These are phyloP conservation scores for Lagodon rhomboides DNA, from an alignment of 2,797 vertebrate species.

Conservation along the genomic window DNA sequence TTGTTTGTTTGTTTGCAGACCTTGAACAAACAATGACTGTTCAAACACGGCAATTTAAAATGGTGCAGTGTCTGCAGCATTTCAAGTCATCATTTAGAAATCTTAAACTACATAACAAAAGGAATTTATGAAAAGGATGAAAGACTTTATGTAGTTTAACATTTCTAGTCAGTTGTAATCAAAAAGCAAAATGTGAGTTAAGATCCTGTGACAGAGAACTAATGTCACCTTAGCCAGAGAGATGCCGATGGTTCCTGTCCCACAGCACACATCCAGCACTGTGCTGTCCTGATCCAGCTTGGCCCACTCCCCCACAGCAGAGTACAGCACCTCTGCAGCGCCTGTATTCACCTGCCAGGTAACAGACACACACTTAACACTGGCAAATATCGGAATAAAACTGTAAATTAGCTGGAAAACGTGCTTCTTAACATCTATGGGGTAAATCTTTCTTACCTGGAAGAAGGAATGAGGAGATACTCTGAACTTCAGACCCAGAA, in stretches of 20 bases:
- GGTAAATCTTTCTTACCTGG: slow-evolving; percentile 84
- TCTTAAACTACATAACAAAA: background rate
- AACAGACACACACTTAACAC: background rate
- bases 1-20: background rate
- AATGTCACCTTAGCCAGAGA: slow-evolving; percentile 91
- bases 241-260: slow-evolving; percentile 97
- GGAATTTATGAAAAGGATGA: background rate
- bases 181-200: background rate
- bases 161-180: background rate
- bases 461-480: slow-evolving; percentile 99
- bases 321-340: slow-evolving; percentile 95
- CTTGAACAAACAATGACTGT: background rate
- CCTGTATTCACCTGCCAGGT: slow-evolving; percentile 91
- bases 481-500: slow-evolving; percentile 94
- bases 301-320: slow-evolving; percentile 93
- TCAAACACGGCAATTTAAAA: background rate
- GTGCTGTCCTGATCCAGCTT: slow-evolving; percentile 90
- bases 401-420: background rate
- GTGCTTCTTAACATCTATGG: background rate
- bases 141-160: too few relatives aligned
- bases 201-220: background rate
- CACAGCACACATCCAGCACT: slow-evolving; percentile 95
- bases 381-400: background rate
- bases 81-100: background rate
- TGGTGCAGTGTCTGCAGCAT: background rate